Percentiles rank a stretch among this genome's conserved stretches.
Conservation (phyloP, 2,113 vertebrate species). For the Amphilophus citrinellus region DNA sequence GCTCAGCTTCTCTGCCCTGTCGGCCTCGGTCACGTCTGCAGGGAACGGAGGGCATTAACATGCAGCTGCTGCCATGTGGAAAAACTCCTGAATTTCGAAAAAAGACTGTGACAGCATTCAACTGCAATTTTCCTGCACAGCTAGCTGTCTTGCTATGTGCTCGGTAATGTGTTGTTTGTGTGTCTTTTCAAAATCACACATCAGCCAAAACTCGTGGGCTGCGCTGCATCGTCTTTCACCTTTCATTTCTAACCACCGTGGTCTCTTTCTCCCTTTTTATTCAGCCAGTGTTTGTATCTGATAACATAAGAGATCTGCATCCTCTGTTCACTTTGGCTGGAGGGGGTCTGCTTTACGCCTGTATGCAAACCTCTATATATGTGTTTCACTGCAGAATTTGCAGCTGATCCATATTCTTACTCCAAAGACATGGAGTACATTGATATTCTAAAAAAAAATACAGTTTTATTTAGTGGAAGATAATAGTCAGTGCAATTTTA, state of each 20-base stretch:
- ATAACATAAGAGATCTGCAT: background rate
- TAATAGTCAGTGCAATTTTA: background rate
- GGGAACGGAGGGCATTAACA: background rate
- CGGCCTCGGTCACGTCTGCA: constrained; percentile 77
- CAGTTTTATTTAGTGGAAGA: background rate
- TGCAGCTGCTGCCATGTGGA: background rate
- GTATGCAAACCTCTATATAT: background rate
- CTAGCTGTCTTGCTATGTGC: background rate
- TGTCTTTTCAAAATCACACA: background rate
- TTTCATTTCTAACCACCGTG: background rate
- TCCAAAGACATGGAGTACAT: background rate
- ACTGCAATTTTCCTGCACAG: background rate
- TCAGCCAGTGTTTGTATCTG: background rate
- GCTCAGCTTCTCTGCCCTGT: constrained; percentile 52
- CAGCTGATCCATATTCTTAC: background rate
- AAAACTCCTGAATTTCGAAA: background rate
- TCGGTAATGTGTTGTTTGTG: background rate
- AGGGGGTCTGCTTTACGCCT: background rate
- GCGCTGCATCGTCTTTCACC: background rate
- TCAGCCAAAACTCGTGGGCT: background rate
- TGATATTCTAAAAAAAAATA: background rate
- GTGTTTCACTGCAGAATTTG: no score
- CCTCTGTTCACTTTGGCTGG: background rate
- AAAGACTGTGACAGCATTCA: background rate
- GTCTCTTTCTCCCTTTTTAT: background rate